phyloP scores from a whole-genome alignment of 2,888 invertebrate genomes.

The Leistus spinibarbis region DNA sequence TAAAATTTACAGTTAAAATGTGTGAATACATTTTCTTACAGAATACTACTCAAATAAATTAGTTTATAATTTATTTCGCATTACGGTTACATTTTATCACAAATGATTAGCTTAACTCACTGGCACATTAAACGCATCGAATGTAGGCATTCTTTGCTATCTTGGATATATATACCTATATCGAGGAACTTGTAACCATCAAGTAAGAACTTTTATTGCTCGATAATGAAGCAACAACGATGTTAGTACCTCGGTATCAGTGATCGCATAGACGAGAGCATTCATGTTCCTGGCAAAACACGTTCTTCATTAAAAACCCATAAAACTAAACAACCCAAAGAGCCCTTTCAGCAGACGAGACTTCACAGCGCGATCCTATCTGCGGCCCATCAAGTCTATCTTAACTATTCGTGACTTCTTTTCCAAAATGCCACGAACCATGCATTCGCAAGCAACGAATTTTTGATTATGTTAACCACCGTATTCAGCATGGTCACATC shows the following conservation, averaged over 20 bases:
- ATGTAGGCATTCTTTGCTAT: neutral
- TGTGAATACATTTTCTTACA: too few species aligned
- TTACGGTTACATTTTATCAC: neutral
- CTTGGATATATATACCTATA: neutral
- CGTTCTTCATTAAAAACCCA: conserved; percentile 53
- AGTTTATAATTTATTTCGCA: neutral
- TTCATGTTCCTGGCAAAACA: conserved; percentile 37
- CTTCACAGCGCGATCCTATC: neutral
- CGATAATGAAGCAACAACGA: conserved; percentile 35
- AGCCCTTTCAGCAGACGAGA: conserved; percentile 13
- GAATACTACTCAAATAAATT: neutral
- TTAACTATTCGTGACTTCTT: neutral
- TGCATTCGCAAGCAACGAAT: neutral
- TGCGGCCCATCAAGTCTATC: neutral
- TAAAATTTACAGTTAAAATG: too few species aligned
- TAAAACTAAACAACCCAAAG: conserved; percentile 48
- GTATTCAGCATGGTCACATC: too few species aligned
- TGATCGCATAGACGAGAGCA: neutral
- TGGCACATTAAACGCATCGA: neutral
- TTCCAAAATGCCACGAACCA: neutral
- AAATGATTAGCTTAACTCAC: neutral
- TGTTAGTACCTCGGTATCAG: neutral
- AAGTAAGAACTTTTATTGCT: neutral
- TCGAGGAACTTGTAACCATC: neutral
- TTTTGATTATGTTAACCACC: neutral